These are phyloP conservation scores for Oscheius sp. DNA, from an alignment of 2,888 invertebrate species.

Conservation along the genomic window DNA sequence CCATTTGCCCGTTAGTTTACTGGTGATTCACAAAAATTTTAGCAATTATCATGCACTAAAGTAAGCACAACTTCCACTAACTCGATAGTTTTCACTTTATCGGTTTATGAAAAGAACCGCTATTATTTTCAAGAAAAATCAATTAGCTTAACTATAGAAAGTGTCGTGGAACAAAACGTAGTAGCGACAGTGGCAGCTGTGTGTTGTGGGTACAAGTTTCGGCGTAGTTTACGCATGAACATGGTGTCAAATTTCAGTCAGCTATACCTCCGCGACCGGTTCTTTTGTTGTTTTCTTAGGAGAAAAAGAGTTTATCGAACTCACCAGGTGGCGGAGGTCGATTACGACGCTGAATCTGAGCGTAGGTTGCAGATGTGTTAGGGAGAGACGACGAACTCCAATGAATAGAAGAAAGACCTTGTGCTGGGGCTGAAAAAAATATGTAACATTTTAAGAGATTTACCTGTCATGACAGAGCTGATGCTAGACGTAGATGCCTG, in stretches of 20 bases:
- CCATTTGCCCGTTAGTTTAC: too few relatives aligned
- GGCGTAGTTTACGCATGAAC: conserved; percentile 38
- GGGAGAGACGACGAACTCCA: conserved; percentile 32
- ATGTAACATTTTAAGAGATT: background rate
- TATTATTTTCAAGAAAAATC: too few relatives aligned
- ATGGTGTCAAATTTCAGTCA: conserved; percentile 37
- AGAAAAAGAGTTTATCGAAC: conserved; percentile 12
- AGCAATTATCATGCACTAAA: too few relatives aligned
- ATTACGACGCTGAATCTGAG: conserved; percentile 8
- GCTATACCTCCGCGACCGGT: conserved; percentile 36
- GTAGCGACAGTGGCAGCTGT: conserved; percentile 13
- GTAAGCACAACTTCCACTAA: too few relatives aligned
- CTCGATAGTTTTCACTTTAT: too few relatives aligned
- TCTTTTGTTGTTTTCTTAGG: conserved; percentile 20
- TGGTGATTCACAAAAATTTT: too few relatives aligned
- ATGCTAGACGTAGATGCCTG: conserved; percentile 24
- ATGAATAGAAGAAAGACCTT: background rate
- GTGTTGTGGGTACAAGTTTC: conserved; percentile 27
- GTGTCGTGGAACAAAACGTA: background rate
- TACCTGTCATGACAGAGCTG: conserved; percentile 6
- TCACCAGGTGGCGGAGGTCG: conserved; percentile 52
- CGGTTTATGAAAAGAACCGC: too few relatives aligned
- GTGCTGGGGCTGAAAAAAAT: background rate
- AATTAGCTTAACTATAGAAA: too few relatives aligned
- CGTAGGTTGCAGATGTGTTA: conserved; percentile 11